Conservation (phyloP, 2,888 invertebrate species). For the Caenorhabditis sp. region DNA sequence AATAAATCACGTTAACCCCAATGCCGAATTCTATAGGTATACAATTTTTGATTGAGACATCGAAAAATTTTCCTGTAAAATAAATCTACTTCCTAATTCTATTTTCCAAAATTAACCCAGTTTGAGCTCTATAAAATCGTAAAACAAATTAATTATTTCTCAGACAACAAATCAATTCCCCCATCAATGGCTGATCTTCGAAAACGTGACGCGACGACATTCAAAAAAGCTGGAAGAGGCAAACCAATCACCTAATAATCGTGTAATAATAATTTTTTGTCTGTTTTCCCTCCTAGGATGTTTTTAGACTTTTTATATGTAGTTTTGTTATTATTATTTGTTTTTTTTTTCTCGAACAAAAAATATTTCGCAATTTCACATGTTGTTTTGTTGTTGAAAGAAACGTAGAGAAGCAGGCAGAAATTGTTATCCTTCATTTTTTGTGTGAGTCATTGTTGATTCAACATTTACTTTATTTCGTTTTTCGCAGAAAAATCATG, state of each 20-base stretch:
- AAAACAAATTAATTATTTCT: conserved; percentile 5
- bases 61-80: not conserved
- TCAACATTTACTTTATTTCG: no score
- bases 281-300: not conserved
- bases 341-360: not conserved
- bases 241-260: conserved; percentile 46
- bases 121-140: no score
- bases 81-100: not conserved
- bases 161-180: conserved; percentile 52
- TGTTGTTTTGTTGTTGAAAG: not conserved
- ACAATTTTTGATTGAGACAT: no score
- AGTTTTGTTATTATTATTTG: not conserved
- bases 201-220: conserved; percentile 56
- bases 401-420: not conserved
- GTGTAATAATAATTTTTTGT: conserved; percentile 1
- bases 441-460: not conserved
- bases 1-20: no score
- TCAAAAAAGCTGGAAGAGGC: conserved; percentile 67
- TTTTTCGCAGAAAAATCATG: conserved; percentile 25
- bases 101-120: no score
- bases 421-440: not conserved
- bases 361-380: not conserved
- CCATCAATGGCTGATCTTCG: conserved; percentile 56
- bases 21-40: no score
- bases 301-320: not conserved